Percentiles rank a stretch among this genome's conserved stretches.
phyloP scores from a whole-genome alignment of 2,888 invertebrate species.

The Cheilosia pagana region DNA sequence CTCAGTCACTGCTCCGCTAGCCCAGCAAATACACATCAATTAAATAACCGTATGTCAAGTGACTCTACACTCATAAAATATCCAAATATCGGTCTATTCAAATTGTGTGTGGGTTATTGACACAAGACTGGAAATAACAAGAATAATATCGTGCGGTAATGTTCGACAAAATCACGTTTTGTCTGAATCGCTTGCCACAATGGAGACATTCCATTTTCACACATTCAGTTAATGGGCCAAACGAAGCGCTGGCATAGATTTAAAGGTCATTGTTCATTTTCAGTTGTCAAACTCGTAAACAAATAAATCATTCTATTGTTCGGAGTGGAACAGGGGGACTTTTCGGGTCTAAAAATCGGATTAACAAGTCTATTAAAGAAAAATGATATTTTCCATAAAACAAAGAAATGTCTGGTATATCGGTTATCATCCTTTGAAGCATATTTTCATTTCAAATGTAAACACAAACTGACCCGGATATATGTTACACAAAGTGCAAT shows the following conservation, averaged over 20 bases:
- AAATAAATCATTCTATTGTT: background rate
- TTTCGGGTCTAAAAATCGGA: no score
- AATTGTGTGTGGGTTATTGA: background rate
- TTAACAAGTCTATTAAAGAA: no score
- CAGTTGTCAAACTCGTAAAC: background rate
- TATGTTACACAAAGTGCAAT: background rate
- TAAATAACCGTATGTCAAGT: no score
- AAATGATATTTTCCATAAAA: no score
- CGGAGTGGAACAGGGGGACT: background rate
- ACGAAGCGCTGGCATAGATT: background rate
- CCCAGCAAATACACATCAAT: no score
- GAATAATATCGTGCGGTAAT: background rate
- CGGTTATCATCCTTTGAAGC: no score
- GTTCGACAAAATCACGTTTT: background rate
- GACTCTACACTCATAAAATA: no score
- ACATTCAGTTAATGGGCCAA: no score
- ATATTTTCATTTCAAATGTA: no score
- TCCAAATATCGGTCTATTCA: background rate
- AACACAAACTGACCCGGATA: conserved; percentile 1
- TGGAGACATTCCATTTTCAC: background rate
- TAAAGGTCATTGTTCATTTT: conserved; percentile 13
- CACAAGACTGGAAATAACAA: background rate
- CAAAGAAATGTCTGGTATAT: no score
- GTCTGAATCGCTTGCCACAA: background rate
- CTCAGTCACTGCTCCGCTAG: no score